Evolutionary conservation across 2,113 vertebrate species (phyloP).

Genomic region (Echinops telfairi): DNA sequence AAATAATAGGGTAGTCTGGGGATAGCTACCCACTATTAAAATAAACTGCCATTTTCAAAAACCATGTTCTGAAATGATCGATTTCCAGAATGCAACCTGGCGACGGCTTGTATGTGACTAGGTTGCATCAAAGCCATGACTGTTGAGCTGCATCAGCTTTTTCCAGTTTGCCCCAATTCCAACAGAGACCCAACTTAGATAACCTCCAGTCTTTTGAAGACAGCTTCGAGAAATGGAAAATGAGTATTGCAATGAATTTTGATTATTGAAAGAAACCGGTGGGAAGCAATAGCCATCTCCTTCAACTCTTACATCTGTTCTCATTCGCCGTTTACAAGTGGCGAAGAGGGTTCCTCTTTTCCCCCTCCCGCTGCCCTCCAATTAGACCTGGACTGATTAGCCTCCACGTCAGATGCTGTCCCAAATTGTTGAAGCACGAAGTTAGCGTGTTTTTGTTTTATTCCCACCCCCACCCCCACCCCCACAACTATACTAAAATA

Average conservation of each 20-base stretch:
- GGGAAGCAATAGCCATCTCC: constrained; percentile 1
- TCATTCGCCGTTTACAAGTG: constrained; percentile 42
- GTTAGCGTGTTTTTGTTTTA: neutral
- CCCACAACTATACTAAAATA: too few relatives aligned
- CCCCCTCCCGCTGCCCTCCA: constrained; percentile 60
- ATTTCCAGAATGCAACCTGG: constrained; percentile 60
- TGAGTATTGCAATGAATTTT: constrained; percentile 40
- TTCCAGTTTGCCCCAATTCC: constrained; percentile 26
- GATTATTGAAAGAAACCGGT: constrained; percentile 36
- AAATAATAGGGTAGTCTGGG: constrained; percentile 34
- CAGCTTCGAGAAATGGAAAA: constrained; percentile 47
- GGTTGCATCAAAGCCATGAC: constrained; percentile 60
- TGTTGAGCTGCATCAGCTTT: constrained; percentile 63
- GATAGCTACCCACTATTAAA: constrained; percentile 72
- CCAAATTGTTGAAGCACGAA: constrained; percentile 59
- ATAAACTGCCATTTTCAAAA: constrained; percentile 70
- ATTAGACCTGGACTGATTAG: constrained; percentile 74
- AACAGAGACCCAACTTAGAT: constrained; percentile 44
- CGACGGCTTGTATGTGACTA: constrained; percentile 59
- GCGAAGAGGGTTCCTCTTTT: constrained; percentile 41
- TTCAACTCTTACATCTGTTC: constrained; percentile 56
- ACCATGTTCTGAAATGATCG: constrained; percentile 59
- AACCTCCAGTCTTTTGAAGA: constrained; percentile 43
- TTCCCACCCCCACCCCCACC: neutral
- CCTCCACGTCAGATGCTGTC: constrained; percentile 22